Evolutionary conservation across 2,797 vertebrate genomes (phyloP).

Genomic region (Acanthornis magna): DNA sequence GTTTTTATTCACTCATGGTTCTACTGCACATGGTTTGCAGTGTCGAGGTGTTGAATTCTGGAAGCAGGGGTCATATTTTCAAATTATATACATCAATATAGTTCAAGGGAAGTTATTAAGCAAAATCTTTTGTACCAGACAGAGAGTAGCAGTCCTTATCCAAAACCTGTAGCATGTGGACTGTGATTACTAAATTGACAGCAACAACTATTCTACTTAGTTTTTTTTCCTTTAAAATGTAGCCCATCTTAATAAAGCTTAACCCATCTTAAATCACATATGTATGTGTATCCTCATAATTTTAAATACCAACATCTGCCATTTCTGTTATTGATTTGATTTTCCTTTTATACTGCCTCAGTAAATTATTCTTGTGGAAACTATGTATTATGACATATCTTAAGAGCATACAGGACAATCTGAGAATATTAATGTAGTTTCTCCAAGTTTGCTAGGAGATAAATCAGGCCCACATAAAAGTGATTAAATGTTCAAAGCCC

Average conservation of each 20-base stretch:
- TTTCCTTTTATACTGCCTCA: not conserved
- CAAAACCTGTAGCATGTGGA: not conserved
- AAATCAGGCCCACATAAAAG: not conserved
- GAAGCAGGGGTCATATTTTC: not conserved
- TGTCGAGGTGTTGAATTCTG: not conserved
- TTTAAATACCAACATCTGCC: not conserved
- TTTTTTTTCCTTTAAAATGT: not conserved
- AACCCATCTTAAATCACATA: not conserved
- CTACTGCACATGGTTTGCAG: rapidly evolving
- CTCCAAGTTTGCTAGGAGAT: not conserved
- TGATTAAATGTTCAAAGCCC: not conserved
- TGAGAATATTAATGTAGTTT: not conserved
- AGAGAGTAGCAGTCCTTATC: not conserved
- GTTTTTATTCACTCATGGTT: not conserved
- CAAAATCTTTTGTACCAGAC: not conserved
- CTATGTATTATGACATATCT: not conserved
- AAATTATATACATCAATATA: not conserved
- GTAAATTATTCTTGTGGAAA: not conserved
- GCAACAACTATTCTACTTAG: not conserved
- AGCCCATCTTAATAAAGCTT: not conserved
- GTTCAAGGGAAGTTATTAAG: not conserved
- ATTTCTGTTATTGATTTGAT: slow-evolving; percentile 8
- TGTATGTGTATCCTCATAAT: not conserved
- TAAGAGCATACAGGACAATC: not conserved
- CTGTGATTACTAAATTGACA: not conserved